Base-by-base conservation (phyloP, 35 echinoderm and acorn worm genomes). In the Apostichopus parvimensis region DNA sequence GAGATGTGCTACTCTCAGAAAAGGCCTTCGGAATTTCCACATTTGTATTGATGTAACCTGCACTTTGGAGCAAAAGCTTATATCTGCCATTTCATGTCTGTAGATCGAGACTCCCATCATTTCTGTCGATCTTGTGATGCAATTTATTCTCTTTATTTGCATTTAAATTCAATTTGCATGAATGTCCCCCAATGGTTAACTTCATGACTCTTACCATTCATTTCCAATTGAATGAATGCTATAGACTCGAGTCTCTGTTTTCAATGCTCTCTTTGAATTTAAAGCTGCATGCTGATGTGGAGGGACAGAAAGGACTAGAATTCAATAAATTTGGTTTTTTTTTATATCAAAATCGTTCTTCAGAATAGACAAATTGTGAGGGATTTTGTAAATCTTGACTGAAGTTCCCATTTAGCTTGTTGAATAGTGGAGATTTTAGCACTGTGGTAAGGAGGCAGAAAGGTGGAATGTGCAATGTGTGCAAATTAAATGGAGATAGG, bases 131-230 rank as follows among this genome's bases (percentile, higher is more conserved):
- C 24, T 25, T 1, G 55, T 82, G 45, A 82, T 82, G 22, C 55
- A 82, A 82, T 82, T 45, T 82, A 82, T 34, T 54, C 55, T 82
- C 14, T 20, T 53, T 53, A 54, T 82, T 82, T 82, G 34, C 45
- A 55, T 56, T 8, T 53, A 82, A 82, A 82, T 82, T 82, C 17
- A 82, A 82, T 82, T 82, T 82, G 79, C 79, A 82, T 82, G 79
- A 82, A 82, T 82, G 79, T 82, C 54, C 55, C 34, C 24, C 11
- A 68, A 9, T 18, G 64, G 64, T 68, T 14, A 66, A 68, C 64
- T 68, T 68, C 64, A 68, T 68, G 64, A 68, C 64, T 68, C 64
- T 68, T 68, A 10, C 64, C 8, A 18, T 68, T 68, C 64, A 68
- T 68, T 68, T 68, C 64, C 18, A 18, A 11, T 68, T 4, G 64